Evolutionary conservation across 2,797 vertebrate genomes (phyloP).

Genomic region (Aldrovandia affinis): DNA sequence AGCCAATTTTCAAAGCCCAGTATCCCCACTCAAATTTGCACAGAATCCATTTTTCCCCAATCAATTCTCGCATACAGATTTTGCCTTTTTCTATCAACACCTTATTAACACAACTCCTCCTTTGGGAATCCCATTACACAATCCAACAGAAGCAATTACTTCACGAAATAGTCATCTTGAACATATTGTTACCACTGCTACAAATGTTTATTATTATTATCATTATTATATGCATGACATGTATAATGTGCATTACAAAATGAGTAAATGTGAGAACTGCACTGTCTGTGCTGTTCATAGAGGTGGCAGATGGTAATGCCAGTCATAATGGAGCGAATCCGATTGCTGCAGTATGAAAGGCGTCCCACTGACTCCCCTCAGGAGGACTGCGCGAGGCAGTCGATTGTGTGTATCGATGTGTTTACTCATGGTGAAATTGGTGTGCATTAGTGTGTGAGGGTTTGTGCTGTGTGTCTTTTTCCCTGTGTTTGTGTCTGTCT

Average conservation of each 20-base stretch:
- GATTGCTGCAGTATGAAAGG: slow-evolving; percentile 1
- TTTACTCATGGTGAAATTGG: slow-evolving; percentile 14
- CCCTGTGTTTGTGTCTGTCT: not conserved
- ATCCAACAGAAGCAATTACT: slow-evolving; percentile 4
- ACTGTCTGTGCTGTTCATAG: not conserved
- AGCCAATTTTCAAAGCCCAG: not conserved
- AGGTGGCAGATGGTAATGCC: slow-evolving; percentile 8
- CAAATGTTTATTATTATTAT: not conserved
- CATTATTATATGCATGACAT: not conserved
- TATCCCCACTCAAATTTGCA: not conserved
- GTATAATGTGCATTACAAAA: not conserved
- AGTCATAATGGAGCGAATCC: slow-evolving; percentile 17
- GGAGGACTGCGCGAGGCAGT: not conserved
- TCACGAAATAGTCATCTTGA: not conserved
- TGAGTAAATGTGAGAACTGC: not conserved
- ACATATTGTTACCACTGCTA: not conserved
- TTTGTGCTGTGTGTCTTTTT: not conserved
- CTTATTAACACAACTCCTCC: slow-evolving; percentile 14
- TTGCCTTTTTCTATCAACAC: slow-evolving; percentile 15
- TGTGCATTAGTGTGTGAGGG: not conserved
- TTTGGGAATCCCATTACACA: not conserved
- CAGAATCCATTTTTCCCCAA: not conserved
- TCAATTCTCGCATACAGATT: slow-evolving; percentile 16
- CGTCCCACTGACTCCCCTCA: not conserved
- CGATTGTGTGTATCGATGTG: slow-evolving; percentile 10